Conservation (phyloP, 2,797 vertebrate genomes). For the Nannoperca australis region DNA sequence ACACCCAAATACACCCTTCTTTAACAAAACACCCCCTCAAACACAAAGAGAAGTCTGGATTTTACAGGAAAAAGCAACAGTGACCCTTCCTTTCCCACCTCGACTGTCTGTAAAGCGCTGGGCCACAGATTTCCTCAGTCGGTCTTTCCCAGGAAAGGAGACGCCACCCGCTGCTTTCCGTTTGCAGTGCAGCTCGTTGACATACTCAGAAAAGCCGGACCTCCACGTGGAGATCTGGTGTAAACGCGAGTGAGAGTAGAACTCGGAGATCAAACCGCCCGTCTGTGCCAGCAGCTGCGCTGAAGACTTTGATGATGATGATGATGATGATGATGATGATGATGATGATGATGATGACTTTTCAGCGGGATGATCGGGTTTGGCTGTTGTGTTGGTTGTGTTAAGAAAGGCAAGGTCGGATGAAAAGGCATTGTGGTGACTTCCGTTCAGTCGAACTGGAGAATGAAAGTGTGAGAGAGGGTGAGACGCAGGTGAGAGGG, state of each 20-base stretch:
- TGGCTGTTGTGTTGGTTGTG: conserved; percentile 29
- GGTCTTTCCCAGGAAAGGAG: conserved; percentile 92
- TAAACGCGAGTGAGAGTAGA: conserved; percentile 94
- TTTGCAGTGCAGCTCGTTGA: conserved; percentile 92
- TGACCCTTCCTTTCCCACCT: conserved; percentile 46
- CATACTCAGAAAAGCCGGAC: conserved; percentile 94
- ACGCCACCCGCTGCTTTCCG: conserved; percentile 74
- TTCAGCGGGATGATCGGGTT: conserved; percentile 40
- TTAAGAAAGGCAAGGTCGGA: conserved; percentile 47
- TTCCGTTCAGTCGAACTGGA: conserved; percentile 79
- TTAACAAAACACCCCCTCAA: not conserved
- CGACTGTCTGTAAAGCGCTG: conserved; percentile 67
- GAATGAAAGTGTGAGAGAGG: conserved; percentile 60
- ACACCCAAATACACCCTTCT: not conserved
- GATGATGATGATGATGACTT: conserved; percentile 33
- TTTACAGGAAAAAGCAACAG: not conserved
- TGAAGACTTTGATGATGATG: conserved; percentile 48
- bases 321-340: conserved; percentile 29
- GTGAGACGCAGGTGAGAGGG: conserved; percentile 40
- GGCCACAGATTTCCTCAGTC: conserved; percentile 89
- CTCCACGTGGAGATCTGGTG: conserved; percentile 99
- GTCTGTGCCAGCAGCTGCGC: conserved; percentile 77
- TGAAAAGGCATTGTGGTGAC: conserved; percentile 73
- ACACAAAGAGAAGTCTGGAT: not conserved
- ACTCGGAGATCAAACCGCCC: conserved; percentile 92